Evolutionary conservation across 2,113 vertebrate genomes (phyloP), one percentile per base, ranked within the genome.

Genomic region (Bucco capensis): DNA sequence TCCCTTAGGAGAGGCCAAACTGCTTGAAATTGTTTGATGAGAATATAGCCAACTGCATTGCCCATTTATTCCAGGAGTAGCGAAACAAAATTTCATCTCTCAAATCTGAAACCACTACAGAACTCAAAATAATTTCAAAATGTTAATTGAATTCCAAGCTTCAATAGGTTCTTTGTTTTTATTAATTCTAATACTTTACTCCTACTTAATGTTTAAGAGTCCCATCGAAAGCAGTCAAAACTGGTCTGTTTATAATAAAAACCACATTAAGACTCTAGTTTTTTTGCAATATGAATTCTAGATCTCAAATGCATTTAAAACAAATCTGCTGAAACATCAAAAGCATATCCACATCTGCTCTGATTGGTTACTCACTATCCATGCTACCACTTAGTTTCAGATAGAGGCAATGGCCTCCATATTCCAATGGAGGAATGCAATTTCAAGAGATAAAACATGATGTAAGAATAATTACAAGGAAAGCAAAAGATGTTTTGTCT

Each of bases 351-450:
- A 12, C 38, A 42, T 4, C 54, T n/a, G 25, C 40, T 80, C 33
- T 17, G 18, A 10, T 3, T 47, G 13, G 33, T 54, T 42, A 17
- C 22, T 50, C 11, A 2, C 7, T 31, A 10, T 21, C 47, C 1
- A 0, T 8, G 1, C 12, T 12, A n/a, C 15, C 37, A 35, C 12
- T 1, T 14, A 30, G 5, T 8, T 75, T 30, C 61, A n/a, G 37
- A 21, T 0, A 12, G 8, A 74, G 51, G 15, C n/a, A 46, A 9
- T 54, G n/a, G n/a, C n/a, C n/a, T n/a, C n/a, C n/a, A n/a, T n/a
- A n/a, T n/a, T n/a, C n/a, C n/a, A 49, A 49, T 28, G 72, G 31
- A 42, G 37, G 22, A 73, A 61, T 8, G 6, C 23, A 21, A 93
- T n/a, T 38, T 21, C 35, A 72, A 14, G 40, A 33, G 27, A 5